phyloP scores from a whole-genome alignment of 2,113 vertebrate genomes.

The Sphyrna mokarran region DNA sequence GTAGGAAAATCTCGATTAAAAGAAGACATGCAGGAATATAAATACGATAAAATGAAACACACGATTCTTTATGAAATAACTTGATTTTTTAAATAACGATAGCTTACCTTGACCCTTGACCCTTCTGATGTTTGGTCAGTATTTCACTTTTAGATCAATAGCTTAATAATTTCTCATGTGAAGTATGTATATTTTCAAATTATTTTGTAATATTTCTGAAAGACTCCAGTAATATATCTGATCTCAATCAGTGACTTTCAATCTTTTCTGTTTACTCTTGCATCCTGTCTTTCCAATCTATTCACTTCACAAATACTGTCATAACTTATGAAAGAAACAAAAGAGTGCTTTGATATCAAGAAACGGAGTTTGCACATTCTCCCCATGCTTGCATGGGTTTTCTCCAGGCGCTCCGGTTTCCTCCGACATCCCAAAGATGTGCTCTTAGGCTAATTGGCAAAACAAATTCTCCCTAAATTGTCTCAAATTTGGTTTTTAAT shows the following conservation, averaged over 20 bases:
- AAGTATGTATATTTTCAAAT: not conserved
- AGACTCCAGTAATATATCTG: not conserved
- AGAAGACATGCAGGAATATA: not conserved
- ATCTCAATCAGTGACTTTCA: not conserved
- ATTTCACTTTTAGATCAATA: not conserved
- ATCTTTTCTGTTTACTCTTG: not conserved
- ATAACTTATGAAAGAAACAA: too few relatives aligned
- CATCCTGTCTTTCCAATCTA: too few relatives aligned
- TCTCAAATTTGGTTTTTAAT: too few relatives aligned
- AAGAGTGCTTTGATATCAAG: too few relatives aligned
- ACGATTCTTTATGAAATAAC: not conserved
- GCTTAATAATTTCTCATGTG: not conserved
- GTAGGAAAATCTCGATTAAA: not conserved
- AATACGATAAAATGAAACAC: not conserved
- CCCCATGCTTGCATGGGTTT: too few relatives aligned
- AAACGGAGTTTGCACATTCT: too few relatives aligned
- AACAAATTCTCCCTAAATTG: too few relatives aligned
- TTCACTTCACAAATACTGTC: too few relatives aligned
- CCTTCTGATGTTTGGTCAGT: not conserved
- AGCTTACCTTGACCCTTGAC: not conserved
- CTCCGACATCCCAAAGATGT: too few relatives aligned
- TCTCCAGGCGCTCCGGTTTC: too few relatives aligned
- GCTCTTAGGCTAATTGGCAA: too few relatives aligned
- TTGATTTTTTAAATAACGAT: not conserved
- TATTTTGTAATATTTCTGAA: not conserved